Base-by-base conservation (phyloP, 2,113 vertebrate genomes). In the Ammospiza nelsoni region DNA sequence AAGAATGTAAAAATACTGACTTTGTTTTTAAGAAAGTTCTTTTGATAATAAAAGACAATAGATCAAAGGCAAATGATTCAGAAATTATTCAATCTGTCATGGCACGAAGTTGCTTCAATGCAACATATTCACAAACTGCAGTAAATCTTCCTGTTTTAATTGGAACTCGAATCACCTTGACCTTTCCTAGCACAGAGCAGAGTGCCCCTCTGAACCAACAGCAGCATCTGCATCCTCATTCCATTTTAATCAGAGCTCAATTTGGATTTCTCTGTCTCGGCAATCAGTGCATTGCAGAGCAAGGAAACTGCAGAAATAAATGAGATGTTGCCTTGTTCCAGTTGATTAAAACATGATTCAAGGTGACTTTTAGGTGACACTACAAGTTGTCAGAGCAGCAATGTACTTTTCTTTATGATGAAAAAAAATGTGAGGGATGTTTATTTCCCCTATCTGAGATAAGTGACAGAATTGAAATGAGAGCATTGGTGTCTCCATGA, bases 341-440 rank as follows among this genome's bases (percentile, higher is more conserved):
- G 87, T 31, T 78, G 87, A 97, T 97, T 97, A 97, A 98, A 97
- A 95, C 81, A 95, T 94, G 95, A 97, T 96, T 97, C 97, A 98
- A 98, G 97, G 97, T 97, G 95, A 98, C 97, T 97, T 97, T 96
- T 91, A 96, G 92, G 92, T 96, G 96, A 97, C 92, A 95, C 62
- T 92, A 96, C 69, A 94, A 93, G 67, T 95, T 92, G 83, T 97
- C 93, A 94, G 92, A 98, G 91, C 81, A 96, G 73, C 78, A 88
- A 74, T 79, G n/a, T 78, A 74, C 74, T 91, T 89, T 90, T 85
- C 58, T 91, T 94, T 88, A 84, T 72, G 67, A 91, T 57, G 16
- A 61, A 49, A 72, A 89, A 77, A 83, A 87, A 88, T 63, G 57
- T 66, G 89, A 98, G 91, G 68, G 77, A 85, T 93, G 77, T 97